Conservation (phyloP, 2,888 invertebrate species). For the Spatulosminthurus flaviceps region DNA sequence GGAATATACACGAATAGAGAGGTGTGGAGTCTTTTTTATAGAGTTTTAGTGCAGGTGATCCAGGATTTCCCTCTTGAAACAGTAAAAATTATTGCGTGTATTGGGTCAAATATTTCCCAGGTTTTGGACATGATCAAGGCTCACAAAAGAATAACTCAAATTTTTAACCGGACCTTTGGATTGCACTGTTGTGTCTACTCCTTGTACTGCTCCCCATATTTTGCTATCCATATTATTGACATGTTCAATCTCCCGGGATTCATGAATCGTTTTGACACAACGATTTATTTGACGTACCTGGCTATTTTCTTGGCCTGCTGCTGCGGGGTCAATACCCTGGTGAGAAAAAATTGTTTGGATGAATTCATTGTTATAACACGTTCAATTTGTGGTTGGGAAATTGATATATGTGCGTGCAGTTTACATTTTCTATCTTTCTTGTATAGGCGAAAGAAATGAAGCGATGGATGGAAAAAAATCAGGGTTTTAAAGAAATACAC, state of each 20-base stretch:
- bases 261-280: slow-evolving; percentile 27
- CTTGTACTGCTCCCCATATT: slow-evolving; percentile 33
- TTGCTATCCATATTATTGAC: slow-evolving; percentile 16
- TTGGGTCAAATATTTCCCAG: no score
- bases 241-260: slow-evolving; percentile 35
- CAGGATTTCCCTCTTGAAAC: neutral
- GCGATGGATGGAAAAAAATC: neutral
- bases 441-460: slow-evolving; percentile 19
- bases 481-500: neutral
- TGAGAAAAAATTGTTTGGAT: neutral
- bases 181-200: slow-evolving; percentile 15
- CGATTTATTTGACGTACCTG: slow-evolving; percentile 11
- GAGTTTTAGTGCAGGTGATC: no score
- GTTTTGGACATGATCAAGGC: slow-evolving; percentile 22
- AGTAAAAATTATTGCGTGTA: neutral
- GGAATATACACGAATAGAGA: neutral
- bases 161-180: slow-evolving; percentile 26
- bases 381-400: neutral
- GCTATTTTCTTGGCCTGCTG: neutral
- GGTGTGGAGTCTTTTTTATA: neutral
- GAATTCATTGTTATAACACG: neutral
- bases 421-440: neutral
- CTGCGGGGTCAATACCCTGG: slow-evolving; percentile 8
- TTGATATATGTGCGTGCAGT: neutral
- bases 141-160: neutral